A percentile compares a stretch with the other conserved stretches of the same genome.
phyloP scores from a whole-genome alignment of 2,797 vertebrate genomes.

The Dermochelys coriacea region DNA sequence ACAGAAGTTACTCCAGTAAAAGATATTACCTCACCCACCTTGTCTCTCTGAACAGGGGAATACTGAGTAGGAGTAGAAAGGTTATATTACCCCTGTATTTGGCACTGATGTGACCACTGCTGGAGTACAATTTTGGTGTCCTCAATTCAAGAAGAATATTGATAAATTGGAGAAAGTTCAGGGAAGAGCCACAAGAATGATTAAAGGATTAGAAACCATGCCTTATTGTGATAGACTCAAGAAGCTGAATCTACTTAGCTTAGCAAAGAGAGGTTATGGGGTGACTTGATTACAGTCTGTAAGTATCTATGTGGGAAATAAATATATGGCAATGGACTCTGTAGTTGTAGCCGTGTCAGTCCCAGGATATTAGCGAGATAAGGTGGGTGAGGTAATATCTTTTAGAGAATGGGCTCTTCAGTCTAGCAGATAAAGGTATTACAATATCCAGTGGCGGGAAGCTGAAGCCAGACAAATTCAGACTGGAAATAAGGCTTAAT shows the following conservation, averaged over 20 bases:
- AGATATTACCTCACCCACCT: too few species aligned
- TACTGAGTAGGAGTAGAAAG: not conserved
- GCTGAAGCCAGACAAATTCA: not conserved
- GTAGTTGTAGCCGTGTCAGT: too few species aligned
- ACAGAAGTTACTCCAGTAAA: too few species aligned
- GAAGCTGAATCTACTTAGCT: not conserved
- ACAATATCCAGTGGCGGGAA: not conserved
- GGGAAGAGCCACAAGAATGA: not conserved
- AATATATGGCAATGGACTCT: not conserved
- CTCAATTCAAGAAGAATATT: not conserved
- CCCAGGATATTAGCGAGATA: too few species aligned
- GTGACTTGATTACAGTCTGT: not conserved
- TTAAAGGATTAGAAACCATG: not conserved
- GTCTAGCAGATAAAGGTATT: not conserved
- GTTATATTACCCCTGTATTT: not conserved
- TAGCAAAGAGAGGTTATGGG: not conserved
- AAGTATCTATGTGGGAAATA: not conserved
- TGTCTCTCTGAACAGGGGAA: not conserved
- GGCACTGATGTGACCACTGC: not conserved
- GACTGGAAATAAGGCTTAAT: not conserved
- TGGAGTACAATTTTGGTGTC: not conserved
- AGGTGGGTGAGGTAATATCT: too few species aligned
- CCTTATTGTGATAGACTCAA: not conserved
- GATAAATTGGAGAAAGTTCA: not conserved
- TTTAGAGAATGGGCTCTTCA: not conserved